These are phyloP conservation scores for Cynodonichthys magdalenae DNA, from an alignment of 2,797 vertebrate genomes.

Conservation along the genomic window DNA sequence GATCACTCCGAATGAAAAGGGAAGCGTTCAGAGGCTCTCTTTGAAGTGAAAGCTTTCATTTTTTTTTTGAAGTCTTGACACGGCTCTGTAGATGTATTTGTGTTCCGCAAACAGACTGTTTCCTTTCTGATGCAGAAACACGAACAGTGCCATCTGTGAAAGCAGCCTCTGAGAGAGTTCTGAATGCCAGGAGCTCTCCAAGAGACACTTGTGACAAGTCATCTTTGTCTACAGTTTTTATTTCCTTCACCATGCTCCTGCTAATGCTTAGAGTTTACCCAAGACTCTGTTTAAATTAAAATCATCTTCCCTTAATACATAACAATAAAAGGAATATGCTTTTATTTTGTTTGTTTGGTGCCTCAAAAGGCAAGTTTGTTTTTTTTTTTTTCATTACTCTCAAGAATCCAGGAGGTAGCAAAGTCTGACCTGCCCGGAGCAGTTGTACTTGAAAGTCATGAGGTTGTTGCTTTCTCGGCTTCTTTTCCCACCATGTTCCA, in stretches of 20 bases:
- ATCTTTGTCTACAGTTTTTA: conserved; percentile 21
- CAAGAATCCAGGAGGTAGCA: neutral
- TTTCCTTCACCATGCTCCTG: conserved; percentile 2
- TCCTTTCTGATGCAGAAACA: conserved; percentile 36
- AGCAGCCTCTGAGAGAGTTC: conserved; percentile 33
- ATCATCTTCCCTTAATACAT: too few species aligned
- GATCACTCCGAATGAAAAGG: conserved; percentile 22
- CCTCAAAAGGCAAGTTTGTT: too few species aligned
- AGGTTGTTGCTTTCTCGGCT: conserved; percentile 27
- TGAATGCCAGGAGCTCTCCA: conserved; percentile 50
- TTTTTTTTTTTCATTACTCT: too few species aligned
- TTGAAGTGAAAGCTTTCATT: conserved; percentile 38
- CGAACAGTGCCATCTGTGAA: conserved; percentile 29
- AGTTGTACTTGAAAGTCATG: conserved; percentile 5
- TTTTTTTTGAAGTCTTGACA: conserved; percentile 32
- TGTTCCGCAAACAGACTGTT: conserved; percentile 43
- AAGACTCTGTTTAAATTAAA: neutral
- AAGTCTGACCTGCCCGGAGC: conserved; percentile 21
- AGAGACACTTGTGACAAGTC: conserved; percentile 44
- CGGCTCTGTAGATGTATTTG: conserved; percentile 29
- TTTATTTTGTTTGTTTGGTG: too few species aligned
- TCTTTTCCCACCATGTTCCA: conserved; percentile 52
- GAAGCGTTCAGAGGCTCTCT: conserved; percentile 38
- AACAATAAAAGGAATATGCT: too few species aligned
- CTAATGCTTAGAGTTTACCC: neutral